These are phyloP conservation scores for Plodia interpunctella DNA, from an alignment of 1,140 invertebrate genomes.

Conservation along the genomic window DNA sequence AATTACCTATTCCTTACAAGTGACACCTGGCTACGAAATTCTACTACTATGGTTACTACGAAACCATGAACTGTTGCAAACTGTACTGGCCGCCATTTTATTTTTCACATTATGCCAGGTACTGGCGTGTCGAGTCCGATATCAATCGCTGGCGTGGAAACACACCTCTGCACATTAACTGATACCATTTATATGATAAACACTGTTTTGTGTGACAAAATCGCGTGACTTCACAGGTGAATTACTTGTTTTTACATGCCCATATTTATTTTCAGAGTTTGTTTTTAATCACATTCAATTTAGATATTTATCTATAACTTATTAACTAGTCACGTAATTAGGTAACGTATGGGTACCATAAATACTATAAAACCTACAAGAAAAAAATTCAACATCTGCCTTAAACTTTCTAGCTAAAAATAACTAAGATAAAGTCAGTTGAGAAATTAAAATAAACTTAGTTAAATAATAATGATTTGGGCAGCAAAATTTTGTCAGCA, in stretches of 20 bases:
- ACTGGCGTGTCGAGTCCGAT: not conserved
- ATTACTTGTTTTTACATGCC: not conserved
- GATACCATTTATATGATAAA: constrained; percentile 3
- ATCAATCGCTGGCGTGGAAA: not conserved
- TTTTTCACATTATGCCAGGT: not conserved
- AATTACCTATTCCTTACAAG: too few species aligned
- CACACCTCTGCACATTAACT: not conserved
- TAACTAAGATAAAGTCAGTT: too few species aligned
- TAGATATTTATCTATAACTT: not conserved
- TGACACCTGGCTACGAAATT: too few species aligned
- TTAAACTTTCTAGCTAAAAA: too few species aligned
- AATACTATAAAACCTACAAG: too few species aligned
- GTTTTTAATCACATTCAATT: not conserved
- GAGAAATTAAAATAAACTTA: too few species aligned
- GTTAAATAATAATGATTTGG: too few species aligned
- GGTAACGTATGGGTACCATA: too few species aligned
- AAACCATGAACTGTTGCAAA: not conserved
- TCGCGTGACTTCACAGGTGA: constrained; percentile 1
- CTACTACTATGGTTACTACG: too few species aligned
- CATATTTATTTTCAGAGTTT: not conserved
- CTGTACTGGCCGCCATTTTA: not conserved
- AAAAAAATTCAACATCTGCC: too few species aligned
- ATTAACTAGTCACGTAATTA: too few species aligned
- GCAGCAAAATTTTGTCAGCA: too few species aligned
- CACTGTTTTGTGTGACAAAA: constrained; percentile 2